phyloP scores from a whole-genome alignment of 2,797 vertebrate genomes.

The Urocyon cinereoargenteus region DNA sequence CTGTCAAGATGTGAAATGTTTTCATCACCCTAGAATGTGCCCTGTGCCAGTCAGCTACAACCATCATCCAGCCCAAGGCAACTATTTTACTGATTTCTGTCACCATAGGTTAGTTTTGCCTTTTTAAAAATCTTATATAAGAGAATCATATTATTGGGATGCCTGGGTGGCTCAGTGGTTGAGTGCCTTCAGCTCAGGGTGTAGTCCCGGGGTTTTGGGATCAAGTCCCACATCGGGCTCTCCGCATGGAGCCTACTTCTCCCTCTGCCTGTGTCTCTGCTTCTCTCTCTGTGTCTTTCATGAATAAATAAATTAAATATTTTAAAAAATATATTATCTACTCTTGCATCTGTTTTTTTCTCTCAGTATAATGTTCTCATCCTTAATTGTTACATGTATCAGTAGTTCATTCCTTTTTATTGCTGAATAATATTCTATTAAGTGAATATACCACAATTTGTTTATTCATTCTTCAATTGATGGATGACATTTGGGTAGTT shows the following conservation, averaged over 20 bases:
- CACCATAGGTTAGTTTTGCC: constrained; percentile 7
- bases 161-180: too few relatives aligned
- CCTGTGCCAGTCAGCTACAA: background rate
- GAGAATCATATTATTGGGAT: background rate
- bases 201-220: too few relatives aligned
- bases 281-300: too few relatives aligned
- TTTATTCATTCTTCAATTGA: background rate
- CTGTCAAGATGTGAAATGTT: background rate
- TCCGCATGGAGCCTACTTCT: too few relatives aligned
- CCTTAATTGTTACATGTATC: background rate
- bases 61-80: background rate
- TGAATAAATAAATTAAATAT: too few relatives aligned
- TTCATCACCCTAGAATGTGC: background rate
- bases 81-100: background rate
- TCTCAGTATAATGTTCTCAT: background rate
- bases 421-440: background rate
- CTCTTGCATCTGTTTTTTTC: background rate
- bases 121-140: background rate
- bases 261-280: too few relatives aligned
- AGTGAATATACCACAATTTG: background rate
- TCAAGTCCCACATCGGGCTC: too few relatives aligned
- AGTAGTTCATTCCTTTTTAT: background rate
- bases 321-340: background rate
- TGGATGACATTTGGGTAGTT: constrained; percentile 12
- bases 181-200: too few relatives aligned